Conservation (phyloP, 1,140 invertebrate species). For the Pseudomyrmex cubaensis region DNA sequence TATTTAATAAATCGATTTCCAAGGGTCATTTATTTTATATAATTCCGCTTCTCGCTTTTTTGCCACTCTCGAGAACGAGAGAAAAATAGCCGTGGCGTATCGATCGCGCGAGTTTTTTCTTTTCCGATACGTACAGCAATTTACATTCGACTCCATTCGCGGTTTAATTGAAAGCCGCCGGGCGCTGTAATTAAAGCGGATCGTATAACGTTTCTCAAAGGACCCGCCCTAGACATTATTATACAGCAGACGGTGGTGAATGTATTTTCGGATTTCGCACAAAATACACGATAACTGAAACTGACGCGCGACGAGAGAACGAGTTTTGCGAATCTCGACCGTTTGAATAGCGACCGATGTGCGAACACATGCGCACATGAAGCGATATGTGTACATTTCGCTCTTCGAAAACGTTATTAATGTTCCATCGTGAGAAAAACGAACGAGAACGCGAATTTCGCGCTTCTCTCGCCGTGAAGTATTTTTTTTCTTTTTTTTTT, state of each 20-base stretch:
- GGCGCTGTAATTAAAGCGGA: conserved; percentile 15
- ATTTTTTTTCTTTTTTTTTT: not conserved
- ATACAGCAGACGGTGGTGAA: conserved; percentile 1
- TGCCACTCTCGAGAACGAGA: not conserved
- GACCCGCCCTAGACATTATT: conserved; percentile 17
- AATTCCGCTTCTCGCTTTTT: conserved; percentile 18
- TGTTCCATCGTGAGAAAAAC: not conserved
- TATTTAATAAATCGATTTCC: conserved; percentile 5
- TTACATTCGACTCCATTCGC: conserved; percentile 35
- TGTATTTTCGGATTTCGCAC: conserved; percentile 15
- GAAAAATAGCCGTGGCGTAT: conserved; percentile 24
- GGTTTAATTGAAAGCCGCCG: conserved; percentile 45
- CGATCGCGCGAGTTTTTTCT: conserved; percentile 13
- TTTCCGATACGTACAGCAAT: conserved; percentile 5
- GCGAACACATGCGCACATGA: too few species aligned
- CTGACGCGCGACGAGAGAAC: not conserved
- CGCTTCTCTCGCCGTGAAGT: not conserved
- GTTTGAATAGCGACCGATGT: not conserved
- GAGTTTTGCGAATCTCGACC: not conserved
- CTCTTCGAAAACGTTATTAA: not conserved
- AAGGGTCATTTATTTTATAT: not conserved
- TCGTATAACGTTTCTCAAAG: conserved; percentile 30
- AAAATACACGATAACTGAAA: conserved; percentile 5
- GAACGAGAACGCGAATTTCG: not conserved
- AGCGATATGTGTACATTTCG: not conserved